phyloP scores from a whole-genome alignment of 2,888 invertebrate genomes.

The Sipha maydis region DNA sequence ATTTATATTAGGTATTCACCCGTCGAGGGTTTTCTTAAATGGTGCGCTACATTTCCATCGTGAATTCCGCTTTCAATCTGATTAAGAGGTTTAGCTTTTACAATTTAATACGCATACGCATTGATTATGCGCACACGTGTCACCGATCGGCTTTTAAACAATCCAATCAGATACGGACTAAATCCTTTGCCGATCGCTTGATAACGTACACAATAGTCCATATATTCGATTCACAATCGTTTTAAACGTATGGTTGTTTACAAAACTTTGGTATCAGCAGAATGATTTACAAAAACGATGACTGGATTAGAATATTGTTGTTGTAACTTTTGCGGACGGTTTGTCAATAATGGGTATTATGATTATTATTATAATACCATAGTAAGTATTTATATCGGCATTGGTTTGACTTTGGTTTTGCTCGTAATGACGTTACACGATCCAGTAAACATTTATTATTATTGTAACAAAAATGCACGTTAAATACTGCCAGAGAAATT shows the following conservation, averaged over 20 bases:
- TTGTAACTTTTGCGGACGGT: slow-evolving; percentile 22
- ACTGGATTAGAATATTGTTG: slow-evolving; percentile 10
- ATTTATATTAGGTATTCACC: slow-evolving; percentile 7
- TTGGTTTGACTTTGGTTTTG: too few species aligned
- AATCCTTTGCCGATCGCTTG: slow-evolving; percentile 49
- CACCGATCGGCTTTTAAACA: slow-evolving; percentile 46
- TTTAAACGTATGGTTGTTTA: slow-evolving; percentile 41
- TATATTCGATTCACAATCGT: slow-evolving; percentile 24
- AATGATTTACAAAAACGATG: slow-evolving; percentile 28
- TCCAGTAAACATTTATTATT: too few species aligned
- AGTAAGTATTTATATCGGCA: background rate
- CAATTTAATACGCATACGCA: slow-evolving; percentile 19
- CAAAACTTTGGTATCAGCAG: slow-evolving; percentile 21
- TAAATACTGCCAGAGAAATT: too few species aligned
- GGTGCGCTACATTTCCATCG: background rate
- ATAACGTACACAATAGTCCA: slow-evolving; percentile 26
- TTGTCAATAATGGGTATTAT: background rate
- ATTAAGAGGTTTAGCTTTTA: slow-evolving; percentile 56
- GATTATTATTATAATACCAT: too few species aligned
- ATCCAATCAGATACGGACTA: slow-evolving; percentile 42
- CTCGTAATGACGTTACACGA: too few species aligned
- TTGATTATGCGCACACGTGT: slow-evolving; percentile 44
- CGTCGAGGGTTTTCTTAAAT: slow-evolving; percentile 52
- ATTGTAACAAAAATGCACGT: too few species aligned
- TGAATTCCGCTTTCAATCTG: slow-evolving; percentile 43